Base-by-base conservation (phyloP, 2,888 invertebrate genomes). In the Apamea crenata region DNA sequence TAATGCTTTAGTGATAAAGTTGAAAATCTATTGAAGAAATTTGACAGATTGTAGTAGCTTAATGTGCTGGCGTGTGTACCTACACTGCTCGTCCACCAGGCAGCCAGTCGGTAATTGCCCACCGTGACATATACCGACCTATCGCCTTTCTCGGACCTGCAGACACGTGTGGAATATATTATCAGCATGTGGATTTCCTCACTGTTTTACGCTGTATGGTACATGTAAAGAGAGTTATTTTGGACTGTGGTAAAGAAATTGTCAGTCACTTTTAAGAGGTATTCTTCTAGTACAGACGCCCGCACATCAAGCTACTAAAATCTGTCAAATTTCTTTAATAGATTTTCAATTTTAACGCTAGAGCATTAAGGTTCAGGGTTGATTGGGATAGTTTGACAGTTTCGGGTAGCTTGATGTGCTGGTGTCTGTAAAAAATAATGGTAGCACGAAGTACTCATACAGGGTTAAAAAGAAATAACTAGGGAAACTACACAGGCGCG, bases 131-230 rank as follows among this genome's bases (percentile, higher is more conserved):
- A 75, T 59, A 81, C 44, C 61, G 80, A 84, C 76, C 87, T 81
- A 82, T 87, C 80, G 80, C 85, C 81, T 88, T 88, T 87, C 88
- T 80, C 77, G 71, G 70, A 71, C 77, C 82, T 29, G 44, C 61
- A 44, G 47, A 78, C 89, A 80, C 81, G 70, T 74, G 80, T 77
- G 36, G 83, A 87, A 87, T 88, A 87, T 79, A 85, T 85, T 80
- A 87, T 36, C 21, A 14, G 32, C 16, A 18, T 32, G 50, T 71
- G 68, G 21, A 65, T 88, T 84, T 81, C 78, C 71, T 78, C 78
- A 81, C 32, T 16, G 59, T 78, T 85, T 86, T 79, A 68, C 77
- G 47, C 53, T 47, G 61, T 32, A 53, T 5, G 12, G 40, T 12
- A 50, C 14, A 0, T 40, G 40, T 80, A 12, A 32, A 56, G 36